These are phyloP conservation scores for Drosophila quasianomalipes DNA, from an alignment of 2,888 invertebrate genomes.

Conservation along the genomic window DNA sequence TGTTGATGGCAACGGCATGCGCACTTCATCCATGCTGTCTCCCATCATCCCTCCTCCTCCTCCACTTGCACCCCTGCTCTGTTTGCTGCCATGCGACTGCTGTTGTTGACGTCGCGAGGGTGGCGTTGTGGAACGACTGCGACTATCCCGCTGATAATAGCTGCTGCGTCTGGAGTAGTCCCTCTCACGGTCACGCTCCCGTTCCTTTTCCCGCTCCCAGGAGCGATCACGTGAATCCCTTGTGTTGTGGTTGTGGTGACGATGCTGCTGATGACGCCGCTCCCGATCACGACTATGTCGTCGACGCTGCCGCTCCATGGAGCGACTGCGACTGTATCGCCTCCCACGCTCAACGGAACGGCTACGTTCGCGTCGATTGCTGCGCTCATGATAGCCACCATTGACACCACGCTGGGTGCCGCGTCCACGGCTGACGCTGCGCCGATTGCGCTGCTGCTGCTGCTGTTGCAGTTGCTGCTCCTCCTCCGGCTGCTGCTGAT, in stretches of 20 bases:
- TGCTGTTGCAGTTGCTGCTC: constrained; percentile 27
- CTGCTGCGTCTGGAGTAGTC: constrained; percentile 53
- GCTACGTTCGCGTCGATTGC: constrained; percentile 49
- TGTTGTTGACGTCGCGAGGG: constrained; percentile 32
- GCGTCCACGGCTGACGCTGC: constrained; percentile 16
- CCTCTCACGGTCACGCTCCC: constrained; percentile 39
- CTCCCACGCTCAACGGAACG: constrained; percentile 55
- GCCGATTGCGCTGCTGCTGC: constrained; percentile 23
- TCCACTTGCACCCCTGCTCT: neutral
- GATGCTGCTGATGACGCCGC: constrained; percentile 36
- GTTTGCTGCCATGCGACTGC: constrained; percentile 6
- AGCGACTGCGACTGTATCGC: constrained; percentile 62
- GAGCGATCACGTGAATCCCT: constrained; percentile 60
- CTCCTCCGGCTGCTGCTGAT: constrained; percentile 57
- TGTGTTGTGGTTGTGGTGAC: constrained; percentile 25
- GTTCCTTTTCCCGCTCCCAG: constrained; percentile 47
- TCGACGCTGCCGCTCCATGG: constrained; percentile 54
- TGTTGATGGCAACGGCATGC: neutral
- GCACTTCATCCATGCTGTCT: constrained; percentile 3
- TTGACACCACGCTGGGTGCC: constrained; percentile 22
- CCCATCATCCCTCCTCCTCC: neutral
- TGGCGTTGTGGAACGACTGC: constrained; percentile 47
- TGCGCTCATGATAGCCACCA: constrained; percentile 31
- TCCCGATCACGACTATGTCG: constrained; percentile 44
- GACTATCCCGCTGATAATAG: constrained; percentile 43